Base-by-base conservation (phyloP, 2,888 invertebrate species). In the Cerceris ruficornis region DNA sequence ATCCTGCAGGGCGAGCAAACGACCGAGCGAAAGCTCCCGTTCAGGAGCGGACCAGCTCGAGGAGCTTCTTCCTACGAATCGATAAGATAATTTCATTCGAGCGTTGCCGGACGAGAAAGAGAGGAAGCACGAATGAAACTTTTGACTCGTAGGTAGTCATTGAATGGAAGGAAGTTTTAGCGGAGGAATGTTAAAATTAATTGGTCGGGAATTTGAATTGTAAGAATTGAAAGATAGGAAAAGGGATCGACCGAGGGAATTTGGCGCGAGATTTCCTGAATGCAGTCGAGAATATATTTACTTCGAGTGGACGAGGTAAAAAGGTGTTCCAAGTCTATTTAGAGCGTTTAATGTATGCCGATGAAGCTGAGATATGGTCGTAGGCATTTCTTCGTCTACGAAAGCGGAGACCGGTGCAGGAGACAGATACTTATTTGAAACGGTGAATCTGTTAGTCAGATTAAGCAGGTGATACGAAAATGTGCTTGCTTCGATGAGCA, bases 371-470 rank as follows among this genome's bases (percentile, higher is more conserved):
- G 59, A 73, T 57, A 59, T 41, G 68, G 13, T 6, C 11, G n/a
- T 14, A 41, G 49, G 42, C 59, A 69, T 69, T 77, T 61, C 62
- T 67, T 62, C 69, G 66, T 71, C 58, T 55, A 57, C 62, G 65
- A 66, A 57, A 65, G 59, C 61, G 61, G 41, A 73, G 50, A 65
- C 52, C 55, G 78, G n/a, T 60, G 70, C 58, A 46, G 17, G 57
- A 55, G 73, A 28, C 28, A 28, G 28, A 66, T 72, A 62, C 60
- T 69, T 70, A 43, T 60, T 50, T 46, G 62, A 49, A 57, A 43
- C 39, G 70, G 49, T 39, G 54, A 70, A 81, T 84, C 79, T 81
- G 81, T 79, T 79, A 77, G 75, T 79, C 81, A 75, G 77, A 84
- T 84, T 74, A 83, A 62, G 69, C 80, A 84, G 81, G 82, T 82